Percentiles rank a stretch among this genome's conserved stretches.
phyloP scores from a whole-genome alignment of 2,797 vertebrate genomes.

The Falco rusticolus region DNA sequence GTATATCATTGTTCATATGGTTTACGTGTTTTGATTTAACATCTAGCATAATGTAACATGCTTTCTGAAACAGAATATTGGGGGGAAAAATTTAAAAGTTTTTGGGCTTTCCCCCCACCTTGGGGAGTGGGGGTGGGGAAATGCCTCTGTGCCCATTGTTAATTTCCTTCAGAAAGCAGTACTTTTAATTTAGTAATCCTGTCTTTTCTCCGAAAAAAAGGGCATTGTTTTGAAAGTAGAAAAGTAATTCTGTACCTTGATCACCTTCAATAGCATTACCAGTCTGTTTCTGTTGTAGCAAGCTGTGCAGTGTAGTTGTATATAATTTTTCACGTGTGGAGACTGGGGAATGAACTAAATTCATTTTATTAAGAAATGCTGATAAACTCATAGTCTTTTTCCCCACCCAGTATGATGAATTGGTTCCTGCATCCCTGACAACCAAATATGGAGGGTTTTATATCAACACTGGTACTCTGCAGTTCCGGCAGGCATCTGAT shows the following conservation, averaged over 20 bases:
- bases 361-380: neutral
- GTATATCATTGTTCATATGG: neutral
- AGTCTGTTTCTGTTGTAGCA: neutral
- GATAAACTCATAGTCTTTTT: slow-evolving; percentile 1
- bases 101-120: neutral
- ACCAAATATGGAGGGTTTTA: slow-evolving; percentile 98
- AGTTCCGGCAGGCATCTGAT: slow-evolving; percentile 94
- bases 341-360: neutral
- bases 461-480: slow-evolving; percentile 96
- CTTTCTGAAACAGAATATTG: neutral
- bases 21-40: neutral
- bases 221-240: neutral
- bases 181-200: neutral
- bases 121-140: neutral
- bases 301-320: neutral
- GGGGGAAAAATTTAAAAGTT: too few species aligned
- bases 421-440: slow-evolving; percentile 95
- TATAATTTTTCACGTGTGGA: neutral
- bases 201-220: neutral
- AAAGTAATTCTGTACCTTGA: neutral
- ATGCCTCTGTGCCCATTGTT: neutral
- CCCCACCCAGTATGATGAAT: slow-evolving; percentile 90
- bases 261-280: neutral
- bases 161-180: neutral
- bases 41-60: neutral